Evolutionary conservation across 2,113 vertebrate species (phyloP).

Genomic region (Catagonus wagneri): DNA sequence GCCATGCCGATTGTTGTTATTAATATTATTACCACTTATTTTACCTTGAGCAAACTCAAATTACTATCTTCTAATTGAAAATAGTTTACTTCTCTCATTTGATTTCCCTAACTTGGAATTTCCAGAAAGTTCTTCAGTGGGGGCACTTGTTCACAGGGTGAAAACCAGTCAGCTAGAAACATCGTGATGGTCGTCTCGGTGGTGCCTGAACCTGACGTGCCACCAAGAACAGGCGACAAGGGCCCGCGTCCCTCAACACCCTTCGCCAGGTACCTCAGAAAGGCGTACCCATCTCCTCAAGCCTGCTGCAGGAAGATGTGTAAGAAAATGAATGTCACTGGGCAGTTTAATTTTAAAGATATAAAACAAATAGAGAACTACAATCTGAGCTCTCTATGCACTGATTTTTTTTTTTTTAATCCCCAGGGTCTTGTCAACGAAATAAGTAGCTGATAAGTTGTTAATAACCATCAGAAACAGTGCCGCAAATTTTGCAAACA

Average conservation of each 20-base stretch:
- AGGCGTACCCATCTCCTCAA: not conserved
- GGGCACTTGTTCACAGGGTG: not conserved
- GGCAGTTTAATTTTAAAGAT: not conserved
- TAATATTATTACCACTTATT: not conserved
- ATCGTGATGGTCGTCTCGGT: fast-evolving
- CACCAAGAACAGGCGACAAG: not conserved
- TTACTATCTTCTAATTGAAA: not conserved
- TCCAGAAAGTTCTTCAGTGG: not conserved
- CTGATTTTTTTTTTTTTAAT: constrained; percentile 41
- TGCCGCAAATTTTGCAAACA: constrained; percentile 45
- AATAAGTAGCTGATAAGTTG: constrained; percentile 44
- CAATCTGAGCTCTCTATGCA: not conserved
- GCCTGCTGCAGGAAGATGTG: not conserved
- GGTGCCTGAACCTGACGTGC: not conserved
- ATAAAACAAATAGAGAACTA: constrained; percentile 45
- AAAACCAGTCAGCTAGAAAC: not conserved
- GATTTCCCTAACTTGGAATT: not conserved
- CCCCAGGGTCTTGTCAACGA: not conserved
- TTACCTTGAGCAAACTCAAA: not conserved
- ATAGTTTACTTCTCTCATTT: not conserved
- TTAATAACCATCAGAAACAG: not conserved
- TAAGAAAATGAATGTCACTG: not conserved
- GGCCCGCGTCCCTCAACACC: not conserved
- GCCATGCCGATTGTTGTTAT: not conserved
- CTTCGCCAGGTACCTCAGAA: not conserved